These are phyloP conservation scores for Aphrophora alni DNA, from an alignment of 2,888 invertebrate species.

Conservation along the genomic window DNA sequence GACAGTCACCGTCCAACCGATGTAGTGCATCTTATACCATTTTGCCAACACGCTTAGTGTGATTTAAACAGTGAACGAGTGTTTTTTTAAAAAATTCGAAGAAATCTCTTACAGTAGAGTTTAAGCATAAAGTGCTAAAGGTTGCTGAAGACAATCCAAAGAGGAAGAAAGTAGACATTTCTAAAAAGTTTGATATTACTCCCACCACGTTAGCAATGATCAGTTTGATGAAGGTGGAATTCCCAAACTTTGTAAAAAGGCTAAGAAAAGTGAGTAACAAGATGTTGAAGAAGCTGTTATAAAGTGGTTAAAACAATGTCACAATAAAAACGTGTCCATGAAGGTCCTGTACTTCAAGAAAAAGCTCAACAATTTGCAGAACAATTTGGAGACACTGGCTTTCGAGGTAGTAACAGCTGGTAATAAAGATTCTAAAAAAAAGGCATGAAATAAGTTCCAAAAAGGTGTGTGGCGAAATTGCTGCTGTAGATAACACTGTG, in stretches of 20 bases:
- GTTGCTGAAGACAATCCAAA: neutral
- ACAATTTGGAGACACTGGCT: neutral
- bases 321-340: too few species aligned
- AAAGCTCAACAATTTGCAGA: too few species aligned
- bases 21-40: neutral
- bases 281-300: too few species aligned
- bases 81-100: neutral
- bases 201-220: neutral
- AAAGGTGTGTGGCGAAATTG: slow-evolving; percentile 49
- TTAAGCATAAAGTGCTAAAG: neutral
- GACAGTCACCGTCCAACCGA: neutral
- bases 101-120: neutral
- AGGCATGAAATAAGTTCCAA: slow-evolving; percentile 43
- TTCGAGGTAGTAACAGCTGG: neutral
- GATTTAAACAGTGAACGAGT: neutral
- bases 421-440: slow-evolving; percentile 31
- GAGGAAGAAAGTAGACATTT: neutral
- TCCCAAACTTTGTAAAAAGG: neutral
- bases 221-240: neutral
- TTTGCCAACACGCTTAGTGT: neutral
- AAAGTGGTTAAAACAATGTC: too few species aligned
- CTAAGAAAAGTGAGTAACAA: neutral
- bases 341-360: too few species aligned
- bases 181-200: neutral
- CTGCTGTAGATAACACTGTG: slow-evolving; percentile 25